These are phyloP conservation scores for Drosophila meridionalis DNA, from an alignment of 2,888 invertebrate genomes.

Conservation along the genomic window DNA sequence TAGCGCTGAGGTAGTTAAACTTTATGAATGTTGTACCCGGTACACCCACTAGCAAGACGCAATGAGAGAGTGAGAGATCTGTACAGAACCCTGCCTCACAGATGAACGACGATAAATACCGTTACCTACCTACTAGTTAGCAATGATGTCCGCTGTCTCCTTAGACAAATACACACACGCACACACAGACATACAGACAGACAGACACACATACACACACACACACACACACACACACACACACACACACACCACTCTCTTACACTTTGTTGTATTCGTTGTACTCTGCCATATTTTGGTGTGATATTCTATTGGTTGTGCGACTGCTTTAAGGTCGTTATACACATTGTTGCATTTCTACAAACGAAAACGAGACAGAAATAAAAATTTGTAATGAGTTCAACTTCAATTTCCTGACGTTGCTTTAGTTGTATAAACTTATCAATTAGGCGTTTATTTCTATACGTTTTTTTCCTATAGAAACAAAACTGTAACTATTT, in stretches of 20 bases:
- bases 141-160: slow-evolving; percentile 60
- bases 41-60: slow-evolving; percentile 54
- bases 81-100: slow-evolving; percentile 59
- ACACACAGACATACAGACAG: slow-evolving; percentile 13
- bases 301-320: slow-evolving; percentile 84
- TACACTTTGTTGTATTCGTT: slow-evolving; percentile 71
- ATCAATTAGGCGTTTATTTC: slow-evolving; percentile 54
- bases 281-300: slow-evolving; percentile 81
- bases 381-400: slow-evolving; percentile 40
- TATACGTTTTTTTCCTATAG: slow-evolving; percentile 52
- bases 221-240: slow-evolving; percentile 22
- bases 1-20: slow-evolving; percentile 77
- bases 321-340: slow-evolving; percentile 76
- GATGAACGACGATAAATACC: slow-evolving; percentile 20
- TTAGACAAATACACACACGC: slow-evolving; percentile 30
- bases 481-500: slow-evolving; percentile 63
- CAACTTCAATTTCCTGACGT: slow-evolving; percentile 72
- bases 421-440: slow-evolving; percentile 61
- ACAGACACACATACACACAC: slow-evolving; percentile 17
- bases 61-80: slow-evolving; percentile 39
- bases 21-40: slow-evolving; percentile 76
- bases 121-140: slow-evolving; percentile 69
- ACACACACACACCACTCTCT: slow-evolving; percentile 26
- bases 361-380: slow-evolving; percentile 19
- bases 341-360: slow-evolving; percentile 81